Conservation (phyloP, 2,113 vertebrate species). For the Beaufortia kweichowensis region DNA sequence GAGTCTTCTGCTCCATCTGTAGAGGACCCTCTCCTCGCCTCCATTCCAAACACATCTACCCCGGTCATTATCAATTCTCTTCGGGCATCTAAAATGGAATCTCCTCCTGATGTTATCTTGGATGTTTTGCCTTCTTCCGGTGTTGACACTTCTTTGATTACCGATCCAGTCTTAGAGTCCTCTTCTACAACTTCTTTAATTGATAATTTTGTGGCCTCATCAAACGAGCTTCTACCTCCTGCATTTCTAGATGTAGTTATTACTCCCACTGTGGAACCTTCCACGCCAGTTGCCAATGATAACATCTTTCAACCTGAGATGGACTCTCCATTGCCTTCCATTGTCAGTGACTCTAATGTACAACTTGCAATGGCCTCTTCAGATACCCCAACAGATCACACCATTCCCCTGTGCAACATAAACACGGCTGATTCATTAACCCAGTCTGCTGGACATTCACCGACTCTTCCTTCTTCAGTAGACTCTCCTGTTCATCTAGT, state of each 20-base stretch:
- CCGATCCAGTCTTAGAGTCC: background rate
- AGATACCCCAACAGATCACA: slow-evolving; percentile 5
- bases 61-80: background rate
- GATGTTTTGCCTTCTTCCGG: background rate
- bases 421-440: slow-evolving; percentile 32
- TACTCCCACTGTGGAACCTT: background rate
- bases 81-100: slow-evolving; percentile 8
- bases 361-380: slow-evolving; percentile 47
- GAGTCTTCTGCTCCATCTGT: background rate
- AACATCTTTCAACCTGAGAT: background rate
- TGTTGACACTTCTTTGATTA: background rate
- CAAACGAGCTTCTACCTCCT: background rate
- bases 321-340: slow-evolving; percentile 43
- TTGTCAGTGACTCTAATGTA: slow-evolving; percentile 32
- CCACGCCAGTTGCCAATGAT: background rate
- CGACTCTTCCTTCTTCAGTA: slow-evolving; percentile 32
- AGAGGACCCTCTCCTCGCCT: slow-evolving; percentile 3
- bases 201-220: background rate
- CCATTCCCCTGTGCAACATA: background rate
- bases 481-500: slow-evolving; percentile 45
- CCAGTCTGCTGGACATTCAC: background rate
- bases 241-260: background rate
- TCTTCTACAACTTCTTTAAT: background rate
- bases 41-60: slow-evolving; percentile 24
- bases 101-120: slow-evolving; percentile 37